Percentiles rank a stretch among this genome's conserved stretches.
These are phyloP conservation scores for Caenorhabditis sp. DNA, from an alignment of 2,888 invertebrate species.

Conservation along the genomic window DNA sequence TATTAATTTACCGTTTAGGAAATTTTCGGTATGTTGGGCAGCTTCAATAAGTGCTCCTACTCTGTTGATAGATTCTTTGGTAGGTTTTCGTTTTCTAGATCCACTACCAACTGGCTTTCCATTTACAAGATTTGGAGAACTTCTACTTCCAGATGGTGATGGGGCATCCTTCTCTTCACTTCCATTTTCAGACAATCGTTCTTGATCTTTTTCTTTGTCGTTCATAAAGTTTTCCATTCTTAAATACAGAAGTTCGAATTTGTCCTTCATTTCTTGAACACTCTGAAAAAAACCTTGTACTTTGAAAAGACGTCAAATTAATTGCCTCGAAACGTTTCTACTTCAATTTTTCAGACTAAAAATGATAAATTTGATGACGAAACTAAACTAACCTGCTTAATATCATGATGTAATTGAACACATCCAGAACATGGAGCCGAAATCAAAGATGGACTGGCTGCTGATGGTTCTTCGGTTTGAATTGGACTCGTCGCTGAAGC, in stretches of 20 bases:
- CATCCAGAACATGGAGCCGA: conserved; percentile 43
- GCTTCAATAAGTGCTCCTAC: conserved; percentile 7
- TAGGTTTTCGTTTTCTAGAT: conserved; percentile 61
- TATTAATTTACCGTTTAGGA: conserved; percentile 1
- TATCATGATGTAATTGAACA: conserved; percentile 47
- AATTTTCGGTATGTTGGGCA: background rate
- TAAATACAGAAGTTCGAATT: conserved; percentile 42
- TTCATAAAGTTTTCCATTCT: conserved; percentile 32
- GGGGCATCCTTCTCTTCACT: conserved; percentile 47
- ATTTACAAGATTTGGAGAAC: conserved; percentile 42
- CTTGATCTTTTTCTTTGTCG: conserved; percentile 36
- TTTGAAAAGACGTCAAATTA: no score
- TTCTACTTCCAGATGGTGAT: conserved; percentile 43
- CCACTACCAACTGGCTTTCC: conserved; percentile 56
- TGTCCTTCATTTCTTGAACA: conserved; percentile 39
- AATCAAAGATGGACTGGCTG: background rate
- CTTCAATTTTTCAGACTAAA: no score
- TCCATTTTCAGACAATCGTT: conserved; percentile 47
- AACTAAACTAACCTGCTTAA: conserved; percentile 45
- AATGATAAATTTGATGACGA: no score
- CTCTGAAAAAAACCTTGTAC: conserved; percentile 18
- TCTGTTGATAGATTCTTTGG: conserved; percentile 50
- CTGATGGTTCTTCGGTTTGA: background rate
- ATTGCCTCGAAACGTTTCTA: no score
- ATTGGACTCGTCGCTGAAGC: conserved; percentile 11